Conservation (phyloP, 2,113 vertebrate species). For the Cryptomyrus ogoouensis region DNA sequence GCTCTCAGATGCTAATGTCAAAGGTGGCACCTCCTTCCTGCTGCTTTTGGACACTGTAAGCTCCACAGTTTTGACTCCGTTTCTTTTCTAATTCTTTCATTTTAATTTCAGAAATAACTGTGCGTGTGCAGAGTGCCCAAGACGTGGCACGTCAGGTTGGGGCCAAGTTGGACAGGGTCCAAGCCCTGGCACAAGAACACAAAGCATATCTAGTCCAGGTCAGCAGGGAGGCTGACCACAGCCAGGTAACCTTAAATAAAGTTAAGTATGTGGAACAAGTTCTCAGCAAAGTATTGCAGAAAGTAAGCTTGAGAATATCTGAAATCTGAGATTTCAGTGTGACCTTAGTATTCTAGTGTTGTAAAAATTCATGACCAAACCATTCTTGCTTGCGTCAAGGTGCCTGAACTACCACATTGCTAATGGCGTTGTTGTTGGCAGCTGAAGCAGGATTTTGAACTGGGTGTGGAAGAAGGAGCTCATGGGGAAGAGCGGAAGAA, state of each 20-base stretch:
- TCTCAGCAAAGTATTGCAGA: constrained; percentile 51
- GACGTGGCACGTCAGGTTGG: constrained; percentile 61
- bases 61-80: background rate
- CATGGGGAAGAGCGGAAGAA: constrained; percentile 35
- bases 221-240: constrained; percentile 38
- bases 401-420: background rate
- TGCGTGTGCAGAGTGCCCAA: constrained; percentile 46
- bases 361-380: background rate
- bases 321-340: background rate
- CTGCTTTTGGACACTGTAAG: background rate
- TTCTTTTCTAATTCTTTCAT: background rate
- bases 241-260: constrained; percentile 56
- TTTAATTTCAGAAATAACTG: constrained; percentile 58
- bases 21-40: constrained; percentile 55
- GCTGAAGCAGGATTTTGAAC: constrained; percentile 56
- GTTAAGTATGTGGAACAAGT: constrained; percentile 40
- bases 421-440: constrained; percentile 29
- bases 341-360: background rate
- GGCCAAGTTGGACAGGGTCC: constrained; percentile 52
- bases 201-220: constrained; percentile 43
- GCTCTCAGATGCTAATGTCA: constrained; percentile 66
- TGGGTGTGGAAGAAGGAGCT: constrained; percentile 51
- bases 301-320: constrained; percentile 17
- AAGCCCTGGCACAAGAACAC: constrained; percentile 58
- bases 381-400: background rate